Conservation (phyloP, 1,140 invertebrate genomes). For the Drosophila cardini region DNA sequence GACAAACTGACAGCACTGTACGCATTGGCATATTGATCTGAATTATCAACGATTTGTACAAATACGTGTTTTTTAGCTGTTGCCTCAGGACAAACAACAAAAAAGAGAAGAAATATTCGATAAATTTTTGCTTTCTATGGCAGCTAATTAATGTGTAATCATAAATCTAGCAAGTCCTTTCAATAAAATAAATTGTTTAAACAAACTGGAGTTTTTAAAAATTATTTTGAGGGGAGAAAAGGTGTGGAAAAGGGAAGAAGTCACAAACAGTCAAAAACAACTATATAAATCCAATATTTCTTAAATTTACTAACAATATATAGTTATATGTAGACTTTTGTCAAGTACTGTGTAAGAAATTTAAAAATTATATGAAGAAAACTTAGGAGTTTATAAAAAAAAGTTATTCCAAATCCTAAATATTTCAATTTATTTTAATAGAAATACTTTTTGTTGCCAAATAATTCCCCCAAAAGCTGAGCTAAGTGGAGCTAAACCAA, state of each 20-base stretch:
- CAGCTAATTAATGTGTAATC: constrained; percentile 74
- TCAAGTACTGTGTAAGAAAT: no score
- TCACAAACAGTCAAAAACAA: no score
- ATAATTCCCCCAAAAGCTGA: neutral
- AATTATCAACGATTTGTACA: constrained; percentile 75
- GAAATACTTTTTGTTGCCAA: no score
- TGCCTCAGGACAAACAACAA: neutral
- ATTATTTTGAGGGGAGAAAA: neutral
- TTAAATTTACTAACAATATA: no score
- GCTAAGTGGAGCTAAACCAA: constrained; percentile 47
- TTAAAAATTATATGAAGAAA: no score
- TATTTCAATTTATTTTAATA: no score
- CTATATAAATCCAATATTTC: no score
- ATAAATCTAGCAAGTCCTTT: constrained; percentile 61
- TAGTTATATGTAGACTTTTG: no score
- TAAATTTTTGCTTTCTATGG: constrained; percentile 8
- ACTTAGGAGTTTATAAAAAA: no score
- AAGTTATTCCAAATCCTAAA: no score
- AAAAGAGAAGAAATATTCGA: no score
- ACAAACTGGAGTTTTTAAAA: constrained; percentile 20
- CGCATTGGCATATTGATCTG: constrained; percentile 62
- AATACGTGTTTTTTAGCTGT: constrained; percentile 48
- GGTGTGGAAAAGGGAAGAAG: no score
- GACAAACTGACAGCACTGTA: constrained; percentile 1
- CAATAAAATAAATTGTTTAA: constrained; percentile 8